Percentiles rank a stretch among this genome's conserved stretches.
Evolutionary conservation across 2,797 vertebrate genomes (phyloP).

Genomic region (Menidia menidia): DNA sequence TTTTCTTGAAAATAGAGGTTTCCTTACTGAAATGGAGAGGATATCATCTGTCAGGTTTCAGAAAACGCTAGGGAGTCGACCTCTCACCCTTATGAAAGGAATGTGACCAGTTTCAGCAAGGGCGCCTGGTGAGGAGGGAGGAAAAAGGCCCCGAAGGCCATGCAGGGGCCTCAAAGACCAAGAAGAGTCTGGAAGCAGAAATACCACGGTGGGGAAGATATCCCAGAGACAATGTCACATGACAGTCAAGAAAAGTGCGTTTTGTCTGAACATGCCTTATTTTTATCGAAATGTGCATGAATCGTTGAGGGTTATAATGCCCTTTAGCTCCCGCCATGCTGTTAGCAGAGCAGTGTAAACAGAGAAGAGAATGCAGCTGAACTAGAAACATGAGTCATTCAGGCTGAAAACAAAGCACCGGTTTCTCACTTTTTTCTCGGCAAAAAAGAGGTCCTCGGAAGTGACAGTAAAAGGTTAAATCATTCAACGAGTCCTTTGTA

Average conservation of each 20-base stretch:
- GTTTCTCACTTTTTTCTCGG: background rate
- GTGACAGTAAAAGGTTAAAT: constrained; percentile 9
- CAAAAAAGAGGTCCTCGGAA: background rate
- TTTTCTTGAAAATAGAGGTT: constrained; percentile 64
- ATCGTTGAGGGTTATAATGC: constrained; percentile 18
- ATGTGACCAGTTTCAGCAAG: constrained; percentile 56
- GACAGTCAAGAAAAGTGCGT: constrained; percentile 43
- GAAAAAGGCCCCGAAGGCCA: constrained; percentile 42
- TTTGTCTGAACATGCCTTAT: constrained; percentile 26
- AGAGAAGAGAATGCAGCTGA: background rate
- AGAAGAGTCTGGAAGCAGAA: constrained; percentile 37
- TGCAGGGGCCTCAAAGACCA: constrained; percentile 38
- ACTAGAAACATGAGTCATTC: constrained; percentile 9
- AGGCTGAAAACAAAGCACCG: constrained; percentile 1
- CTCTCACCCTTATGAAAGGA: constrained; percentile 64
- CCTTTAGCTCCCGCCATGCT: constrained; percentile 16
- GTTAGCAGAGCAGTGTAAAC: background rate
- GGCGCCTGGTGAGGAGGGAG: constrained; percentile 42
- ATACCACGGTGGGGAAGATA: constrained; percentile 39
- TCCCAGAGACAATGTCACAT: constrained; percentile 47
- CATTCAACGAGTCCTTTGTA: background rate
- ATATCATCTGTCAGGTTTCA: constrained; percentile 60
- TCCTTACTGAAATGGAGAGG: constrained; percentile 61
- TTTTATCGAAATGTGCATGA: constrained; percentile 16
- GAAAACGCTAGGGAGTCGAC: constrained; percentile 52